phyloP scores from a whole-genome alignment of 2,888 invertebrate species.

The Drosophila gaucha region DNA sequence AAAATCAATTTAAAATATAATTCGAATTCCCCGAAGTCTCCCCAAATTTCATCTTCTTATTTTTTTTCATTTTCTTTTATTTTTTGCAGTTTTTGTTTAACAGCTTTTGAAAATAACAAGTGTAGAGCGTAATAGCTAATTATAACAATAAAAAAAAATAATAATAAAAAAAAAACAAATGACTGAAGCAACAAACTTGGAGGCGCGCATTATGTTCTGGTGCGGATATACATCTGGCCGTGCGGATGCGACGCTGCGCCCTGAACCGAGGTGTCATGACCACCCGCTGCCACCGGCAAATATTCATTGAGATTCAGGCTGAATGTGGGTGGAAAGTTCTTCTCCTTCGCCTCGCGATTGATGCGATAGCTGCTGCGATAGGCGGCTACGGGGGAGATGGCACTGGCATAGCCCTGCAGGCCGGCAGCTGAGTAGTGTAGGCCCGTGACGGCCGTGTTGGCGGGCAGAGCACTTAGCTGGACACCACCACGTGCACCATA shows the following conservation, averaged over 20 bases:
- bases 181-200: conserved; percentile 45
- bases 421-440: conserved; percentile 62
- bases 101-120: not conserved
- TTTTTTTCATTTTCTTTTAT: conserved; percentile 8
- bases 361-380: conserved; percentile 79
- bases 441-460: conserved; percentile 43
- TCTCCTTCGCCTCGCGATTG: conserved; percentile 81
- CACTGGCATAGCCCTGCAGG: conserved; percentile 69
- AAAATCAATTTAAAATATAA: too few relatives aligned
- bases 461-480: conserved; percentile 55
- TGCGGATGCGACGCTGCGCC: conserved; percentile 38
- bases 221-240: conserved; percentile 50
- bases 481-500: conserved; percentile 58
- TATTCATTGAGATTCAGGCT: conserved; percentile 83
- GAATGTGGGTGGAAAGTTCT: conserved; percentile 62
- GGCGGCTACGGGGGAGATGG: conserved; percentile 45
- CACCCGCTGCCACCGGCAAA: conserved; percentile 65
- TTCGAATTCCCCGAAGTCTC: too few relatives aligned
- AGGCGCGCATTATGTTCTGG: conserved; percentile 53
- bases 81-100: too few relatives aligned
- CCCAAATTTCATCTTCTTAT: too few relatives aligned
- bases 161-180: conserved; percentile 30
- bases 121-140: not conserved
- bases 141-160: not conserved
- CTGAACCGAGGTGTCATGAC: conserved; percentile 42